A percentile compares a stretch with the other conserved stretches of the same genome.
phyloP scores from a whole-genome alignment of 2,888 invertebrate species.

The Drosophila differens region DNA sequence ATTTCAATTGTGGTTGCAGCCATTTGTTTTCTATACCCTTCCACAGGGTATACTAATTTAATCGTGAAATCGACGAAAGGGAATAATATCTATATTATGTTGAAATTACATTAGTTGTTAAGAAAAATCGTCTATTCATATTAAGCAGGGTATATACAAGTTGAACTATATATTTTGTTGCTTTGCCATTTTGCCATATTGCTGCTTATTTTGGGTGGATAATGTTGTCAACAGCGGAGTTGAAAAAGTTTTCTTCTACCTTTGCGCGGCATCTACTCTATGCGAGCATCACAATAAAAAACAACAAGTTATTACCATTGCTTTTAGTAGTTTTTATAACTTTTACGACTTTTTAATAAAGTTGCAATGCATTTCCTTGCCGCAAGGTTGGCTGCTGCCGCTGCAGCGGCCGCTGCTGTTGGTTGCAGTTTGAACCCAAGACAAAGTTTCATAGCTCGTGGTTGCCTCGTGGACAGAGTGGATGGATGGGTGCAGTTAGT shows the following conservation, averaged over 20 bases:
- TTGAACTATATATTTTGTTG: not conserved
- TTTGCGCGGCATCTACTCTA: constrained; percentile 40
- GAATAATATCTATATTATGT: not conserved
- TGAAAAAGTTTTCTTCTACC: constrained; percentile 52
- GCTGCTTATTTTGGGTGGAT: constrained; percentile 9
- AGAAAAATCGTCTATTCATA: not conserved
- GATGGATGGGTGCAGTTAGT: constrained; percentile 8
- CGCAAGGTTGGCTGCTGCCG: constrained; percentile 16
- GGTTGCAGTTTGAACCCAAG: constrained; percentile 49
- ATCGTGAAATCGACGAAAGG: accelerated
- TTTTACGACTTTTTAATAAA: constrained; percentile 81
- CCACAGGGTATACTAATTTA: not conserved
- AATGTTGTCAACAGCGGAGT: constrained; percentile 38
- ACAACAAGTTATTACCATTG: constrained; percentile 78
- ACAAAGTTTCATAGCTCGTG: constrained; percentile 67
- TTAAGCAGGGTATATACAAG: not conserved
- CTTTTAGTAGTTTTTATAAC: constrained; percentile 79
- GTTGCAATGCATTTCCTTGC: constrained; percentile 77
- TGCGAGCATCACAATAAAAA: constrained; percentile 60
- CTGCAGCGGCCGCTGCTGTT: not conserved
- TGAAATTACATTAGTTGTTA: not conserved
- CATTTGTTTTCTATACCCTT: not conserved
- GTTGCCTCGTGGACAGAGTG: constrained; percentile 15
- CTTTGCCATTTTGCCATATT: not conserved
- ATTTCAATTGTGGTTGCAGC: constrained; percentile 9